Evolutionary conservation across 1,140 invertebrate genomes (phyloP), one percentile per base, ranked within the genome.

Genomic region (Bradynema listronoti): DNA sequence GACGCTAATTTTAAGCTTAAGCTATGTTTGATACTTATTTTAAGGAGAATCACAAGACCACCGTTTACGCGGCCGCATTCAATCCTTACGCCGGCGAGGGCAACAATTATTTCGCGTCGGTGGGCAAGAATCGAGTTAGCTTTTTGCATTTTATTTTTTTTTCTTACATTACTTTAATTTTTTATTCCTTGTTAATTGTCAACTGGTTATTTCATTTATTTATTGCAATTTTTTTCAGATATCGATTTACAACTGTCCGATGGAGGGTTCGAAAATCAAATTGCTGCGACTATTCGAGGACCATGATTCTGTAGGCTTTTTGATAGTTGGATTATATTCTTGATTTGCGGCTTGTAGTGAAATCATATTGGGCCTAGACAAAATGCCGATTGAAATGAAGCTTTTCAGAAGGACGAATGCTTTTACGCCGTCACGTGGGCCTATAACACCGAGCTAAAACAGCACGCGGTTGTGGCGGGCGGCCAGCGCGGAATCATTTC

Each of bases 341-440:
- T 41, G 19, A 22, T 2, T 56, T 56, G 54, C n/a, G 32, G 50
- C 11, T 32, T 56, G n/a, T n/a, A n/a, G n/a, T n/a, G n/a, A n/a
- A n/a, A n/a, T n/a, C n/a, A n/a, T n/a, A n/a, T n/a, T n/a, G n/a
- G n/a, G n/a, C n/a, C n/a, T n/a, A n/a, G n/a, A n/a, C n/a, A n/a
- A n/a, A n/a, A n/a, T n/a, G n/a, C n/a, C n/a, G n/a, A n/a, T n/a
- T n/a, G n/a, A n/a, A 5, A 64, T 14, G 58, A 22, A 5, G 14
- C 59, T 56, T 62, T 62, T 25, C 16, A 67, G 65, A 69, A 67
- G 24, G 54, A 64, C 2, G 65, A 67, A 58, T 70, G 56, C 33
- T 67, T 54, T 29, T 67, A 67, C 36, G 51, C 65, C 6, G 27
- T 71, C 25, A 70, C 66, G 6, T 67, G 65, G 65, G 65, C 65